Percentiles rank a stretch among this genome's conserved stretches.
phyloP scores from a whole-genome alignment of 2,888 invertebrate genomes.

The Acleris cristana region DNA sequence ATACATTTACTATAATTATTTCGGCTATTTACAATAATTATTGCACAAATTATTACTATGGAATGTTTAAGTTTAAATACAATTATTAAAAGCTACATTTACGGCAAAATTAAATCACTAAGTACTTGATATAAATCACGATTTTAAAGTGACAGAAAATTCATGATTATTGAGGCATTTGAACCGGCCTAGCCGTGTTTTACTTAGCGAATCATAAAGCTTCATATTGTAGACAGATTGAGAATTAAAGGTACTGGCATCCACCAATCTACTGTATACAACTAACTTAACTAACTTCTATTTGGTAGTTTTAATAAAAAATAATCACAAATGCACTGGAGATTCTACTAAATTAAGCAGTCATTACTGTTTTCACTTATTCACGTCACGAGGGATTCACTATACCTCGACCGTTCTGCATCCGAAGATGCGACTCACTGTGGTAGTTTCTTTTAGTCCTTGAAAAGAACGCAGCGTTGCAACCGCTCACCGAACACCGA shows the following conservation, averaged over 20 bases:
- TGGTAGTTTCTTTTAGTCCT: conserved; percentile 91
- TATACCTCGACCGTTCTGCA: conserved; percentile 66
- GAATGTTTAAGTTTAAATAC: conserved; percentile 69
- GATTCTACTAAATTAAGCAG: conserved; percentile 45
- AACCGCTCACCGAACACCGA: conserved; percentile 89
- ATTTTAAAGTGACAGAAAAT: conserved; percentile 18
- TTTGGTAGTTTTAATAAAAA: conserved; percentile 66
- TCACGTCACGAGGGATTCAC: conserved; percentile 63
- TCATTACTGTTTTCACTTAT: conserved; percentile 42
- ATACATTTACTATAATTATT: conserved; percentile 48
- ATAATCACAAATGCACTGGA: conserved; percentile 77
- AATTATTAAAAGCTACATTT: conserved; percentile 43
- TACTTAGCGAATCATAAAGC: conserved; percentile 19
- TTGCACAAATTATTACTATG: conserved; percentile 76
- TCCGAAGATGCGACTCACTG: conserved; percentile 86
- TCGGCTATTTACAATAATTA: conserved; percentile 56
- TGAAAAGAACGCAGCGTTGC: conserved; percentile 91
- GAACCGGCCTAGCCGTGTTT: conserved; percentile 23
- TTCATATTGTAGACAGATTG: conserved; percentile 39
- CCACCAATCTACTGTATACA: conserved; percentile 43
- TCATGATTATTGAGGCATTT: conserved; percentile 6
- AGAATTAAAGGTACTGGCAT: conserved; percentile 63
- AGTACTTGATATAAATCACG: conserved; percentile 27
- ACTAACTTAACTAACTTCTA: conserved; percentile 50
- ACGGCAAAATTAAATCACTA: conserved; percentile 40